Evolutionary conservation across 2,888 invertebrate genomes (phyloP).

Genomic region (Polymixis flavicincta): DNA sequence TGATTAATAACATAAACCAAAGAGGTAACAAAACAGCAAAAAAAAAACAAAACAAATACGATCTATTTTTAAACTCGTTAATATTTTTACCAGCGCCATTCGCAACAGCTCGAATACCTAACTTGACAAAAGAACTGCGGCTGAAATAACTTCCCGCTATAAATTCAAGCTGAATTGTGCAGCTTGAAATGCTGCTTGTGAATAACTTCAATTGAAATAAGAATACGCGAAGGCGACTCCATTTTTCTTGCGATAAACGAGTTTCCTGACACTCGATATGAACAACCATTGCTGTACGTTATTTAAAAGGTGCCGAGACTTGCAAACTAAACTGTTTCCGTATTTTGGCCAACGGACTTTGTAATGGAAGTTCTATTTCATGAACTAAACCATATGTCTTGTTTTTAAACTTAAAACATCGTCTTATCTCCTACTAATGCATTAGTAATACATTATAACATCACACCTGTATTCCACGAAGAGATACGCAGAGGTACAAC

Average conservation of each 20-base stretch:
- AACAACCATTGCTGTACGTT: constrained; percentile 43
- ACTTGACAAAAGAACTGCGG: constrained; percentile 64
- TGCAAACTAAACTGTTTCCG: constrained; percentile 16
- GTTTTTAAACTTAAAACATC: background rate
- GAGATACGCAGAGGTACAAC: background rate
- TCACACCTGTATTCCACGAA: background rate
- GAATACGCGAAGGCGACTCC: constrained; percentile 71
- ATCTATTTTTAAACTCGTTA: constrained; percentile 50
- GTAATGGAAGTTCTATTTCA: background rate
- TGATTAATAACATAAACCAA: constrained; percentile 4
- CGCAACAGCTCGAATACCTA: constrained; percentile 57
- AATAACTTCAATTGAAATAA: constrained; percentile 81
- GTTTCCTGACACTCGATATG: constrained; percentile 56
- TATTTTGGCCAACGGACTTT: constrained; percentile 24
- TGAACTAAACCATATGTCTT: background rate
- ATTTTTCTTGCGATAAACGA: constrained; percentile 74
- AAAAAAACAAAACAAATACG: constrained; percentile 7
- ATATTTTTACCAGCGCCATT: constrained; percentile 51
- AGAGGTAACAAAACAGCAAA: background rate
- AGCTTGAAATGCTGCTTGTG: constrained; percentile 72
- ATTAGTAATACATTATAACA: background rate
- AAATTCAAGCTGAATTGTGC: constrained; percentile 74
- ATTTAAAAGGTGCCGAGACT: constrained; percentile 37
- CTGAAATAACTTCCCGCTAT: constrained; percentile 76
- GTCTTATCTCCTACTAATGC: background rate